Base-by-base conservation (phyloP, 2,113 vertebrate genomes). In the Myodes glareolus region DNA sequence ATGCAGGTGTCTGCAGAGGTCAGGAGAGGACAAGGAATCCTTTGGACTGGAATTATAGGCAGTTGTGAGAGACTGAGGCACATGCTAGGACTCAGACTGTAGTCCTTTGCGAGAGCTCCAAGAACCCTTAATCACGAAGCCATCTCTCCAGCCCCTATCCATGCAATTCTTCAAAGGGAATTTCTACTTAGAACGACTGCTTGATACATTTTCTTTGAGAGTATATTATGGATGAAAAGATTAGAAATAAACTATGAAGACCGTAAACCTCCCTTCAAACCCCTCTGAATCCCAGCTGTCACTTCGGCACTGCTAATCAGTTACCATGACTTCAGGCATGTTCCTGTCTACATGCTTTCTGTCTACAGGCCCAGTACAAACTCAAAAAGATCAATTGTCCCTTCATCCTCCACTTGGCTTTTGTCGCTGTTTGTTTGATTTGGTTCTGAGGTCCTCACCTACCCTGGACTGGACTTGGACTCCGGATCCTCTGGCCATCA, bases 151-250 rank as follows among this genome's bases (percentile, higher is more conserved):
- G 61, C 7, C 58, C 25, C 25, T 45, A 21, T 21, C 33, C 7
- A 11, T 86, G 42, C 16, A 31, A 27, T n/a, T 75, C 67, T 84
- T 92, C 36, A 36, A 91, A 90, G 52, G 16, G 93, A 78, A 96
- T 65, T 91, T 94, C 55, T 78, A 29, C 36, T 95, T 70, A 52
- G 92, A 92, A 96, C 36, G 45, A 86, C 8, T 45, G 25, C 31
- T 88, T 72, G 58, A 10, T 36, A 75, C 12, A 31, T 84, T 94
- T 95, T 85, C 67, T 27, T 94, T 65, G 5, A 90, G 68, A 94
- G 84, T 50, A 7, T 42, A 67, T 27, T 31, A 23, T 61, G 39
- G 82, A 73, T 47, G 45, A 78, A 91, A 92, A 93, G 50, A 89
- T 3, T 12, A 25, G 65, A 94, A 70, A 65, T 90, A 84, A 95